Conservation (phyloP, 2,888 invertebrate species). For the Tuberolachnus salignus region DNA sequence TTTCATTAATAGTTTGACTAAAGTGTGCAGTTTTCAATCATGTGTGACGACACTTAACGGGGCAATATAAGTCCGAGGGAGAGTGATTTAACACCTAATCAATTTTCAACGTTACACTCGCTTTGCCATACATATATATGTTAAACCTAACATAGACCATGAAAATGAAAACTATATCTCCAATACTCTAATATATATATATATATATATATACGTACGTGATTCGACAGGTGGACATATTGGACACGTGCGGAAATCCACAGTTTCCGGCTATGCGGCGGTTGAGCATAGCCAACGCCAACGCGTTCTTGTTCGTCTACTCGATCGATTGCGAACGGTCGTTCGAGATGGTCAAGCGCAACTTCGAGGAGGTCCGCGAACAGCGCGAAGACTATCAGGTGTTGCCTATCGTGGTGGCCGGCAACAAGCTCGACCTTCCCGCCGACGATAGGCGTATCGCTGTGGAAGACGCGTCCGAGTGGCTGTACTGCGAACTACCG, state of each 20-base stretch:
- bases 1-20: no score
- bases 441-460: conserved; percentile 73
- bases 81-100: no score
- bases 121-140: no score
- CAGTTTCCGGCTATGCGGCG: conserved; percentile 91
- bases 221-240: conserved; percentile 70
- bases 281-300: conserved; percentile 83
- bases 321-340: conserved; percentile 77
- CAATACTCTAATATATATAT: no score
- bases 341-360: conserved; percentile 75
- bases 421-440: conserved; percentile 82
- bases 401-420: conserved; percentile 84
- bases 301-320: conserved; percentile 87
- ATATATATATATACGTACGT: no score
- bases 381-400: conserved; percentile 79
- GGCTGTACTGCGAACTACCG: conserved; percentile 78
- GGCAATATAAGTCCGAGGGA: no score
- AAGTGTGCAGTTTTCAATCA: no score
- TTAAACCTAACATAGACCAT: no score
- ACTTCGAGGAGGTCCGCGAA: conserved; percentile 82
- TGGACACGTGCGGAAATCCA: conserved; percentile 84
- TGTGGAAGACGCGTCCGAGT: conserved; percentile 80
- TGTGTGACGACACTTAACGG: no score
- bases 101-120: no score
- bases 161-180: no score